phyloP scores from a whole-genome alignment of 2,113 vertebrate species.

The Oenanthe melanoleuca region DNA sequence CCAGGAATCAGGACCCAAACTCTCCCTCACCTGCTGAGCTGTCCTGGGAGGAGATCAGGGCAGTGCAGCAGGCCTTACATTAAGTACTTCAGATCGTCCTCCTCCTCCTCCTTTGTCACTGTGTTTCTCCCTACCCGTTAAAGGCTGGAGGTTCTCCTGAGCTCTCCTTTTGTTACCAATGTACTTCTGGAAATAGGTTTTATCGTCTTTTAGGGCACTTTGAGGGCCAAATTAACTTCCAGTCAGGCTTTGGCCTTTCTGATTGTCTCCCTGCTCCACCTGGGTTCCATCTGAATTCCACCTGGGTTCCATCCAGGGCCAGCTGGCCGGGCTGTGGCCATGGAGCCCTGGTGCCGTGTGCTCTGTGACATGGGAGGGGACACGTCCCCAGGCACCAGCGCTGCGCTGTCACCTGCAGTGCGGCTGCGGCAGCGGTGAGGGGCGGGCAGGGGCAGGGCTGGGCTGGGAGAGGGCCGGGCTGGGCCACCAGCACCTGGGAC shows the following conservation, averaged over 20 bases:
- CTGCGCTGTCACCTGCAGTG: fast-evolving
- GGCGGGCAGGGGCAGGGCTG: too few relatives aligned
- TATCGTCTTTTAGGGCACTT: neutral
- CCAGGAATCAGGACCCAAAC: neutral
- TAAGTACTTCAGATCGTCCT: neutral
- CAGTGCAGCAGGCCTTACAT: neutral
- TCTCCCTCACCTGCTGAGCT: neutral
- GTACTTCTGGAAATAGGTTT: neutral
- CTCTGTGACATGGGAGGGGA: neutral
- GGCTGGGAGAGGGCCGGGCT: too few relatives aligned
- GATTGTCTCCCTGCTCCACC: neutral
- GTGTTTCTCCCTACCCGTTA: neutral
- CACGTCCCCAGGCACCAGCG: fast-evolving
- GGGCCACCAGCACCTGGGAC: too few relatives aligned
- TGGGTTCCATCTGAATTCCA: neutral
- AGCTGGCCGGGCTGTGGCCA: neutral
- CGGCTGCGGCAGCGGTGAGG: neutral
- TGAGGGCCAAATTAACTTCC: neutral
- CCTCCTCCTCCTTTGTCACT: neutral
- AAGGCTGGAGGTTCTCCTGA: neutral
- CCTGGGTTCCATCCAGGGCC: too few relatives aligned
- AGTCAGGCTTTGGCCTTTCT: neutral
- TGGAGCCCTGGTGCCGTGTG: neutral
- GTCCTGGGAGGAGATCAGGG: neutral
- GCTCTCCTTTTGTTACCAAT: neutral